Conservation (phyloP, 2,888 invertebrate species). For the Noctua pronuba region DNA sequence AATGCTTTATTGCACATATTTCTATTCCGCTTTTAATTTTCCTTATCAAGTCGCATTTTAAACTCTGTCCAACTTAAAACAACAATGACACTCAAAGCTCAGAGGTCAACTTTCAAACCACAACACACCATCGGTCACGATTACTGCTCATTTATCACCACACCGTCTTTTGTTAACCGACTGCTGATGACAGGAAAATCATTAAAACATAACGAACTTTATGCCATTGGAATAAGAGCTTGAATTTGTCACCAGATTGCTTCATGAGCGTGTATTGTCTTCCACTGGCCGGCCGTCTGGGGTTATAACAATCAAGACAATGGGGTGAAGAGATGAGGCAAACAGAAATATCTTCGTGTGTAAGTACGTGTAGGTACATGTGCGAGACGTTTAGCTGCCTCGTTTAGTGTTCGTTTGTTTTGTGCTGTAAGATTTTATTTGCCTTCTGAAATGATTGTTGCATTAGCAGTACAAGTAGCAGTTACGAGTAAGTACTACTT, state of each 20-base stretch:
- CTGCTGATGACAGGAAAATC: slow-evolving; percentile 63
- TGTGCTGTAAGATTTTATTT: slow-evolving; percentile 19
- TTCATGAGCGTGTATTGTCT: slow-evolving; percentile 71
- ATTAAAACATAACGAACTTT: slow-evolving; percentile 70
- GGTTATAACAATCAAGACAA: slow-evolving; percentile 61
- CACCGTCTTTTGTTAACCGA: slow-evolving; percentile 66
- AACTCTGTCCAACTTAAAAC: slow-evolving; percentile 18
- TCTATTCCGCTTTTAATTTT: background rate
- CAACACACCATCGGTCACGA: slow-evolving; percentile 58
- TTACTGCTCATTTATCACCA: slow-evolving; percentile 72
- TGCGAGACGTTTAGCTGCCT: slow-evolving; percentile 22
- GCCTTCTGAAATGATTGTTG: background rate
- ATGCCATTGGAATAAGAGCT: slow-evolving; percentile 69
- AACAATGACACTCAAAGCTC: slow-evolving; percentile 34
- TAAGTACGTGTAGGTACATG: slow-evolving; percentile 25
- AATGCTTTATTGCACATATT: background rate
- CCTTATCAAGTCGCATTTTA: background rate
- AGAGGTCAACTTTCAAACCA: slow-evolving; percentile 56
- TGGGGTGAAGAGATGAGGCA: slow-evolving; percentile 57
- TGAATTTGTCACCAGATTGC: slow-evolving; percentile 67
- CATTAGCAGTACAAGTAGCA: background rate
- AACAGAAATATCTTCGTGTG: slow-evolving; percentile 57
- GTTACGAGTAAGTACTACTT: background rate
- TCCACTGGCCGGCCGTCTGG: slow-evolving; percentile 52
- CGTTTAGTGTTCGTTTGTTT: slow-evolving; percentile 29